Base-by-base conservation (phyloP, 2,797 vertebrate genomes). In the Knipowitschia caucasica region DNA sequence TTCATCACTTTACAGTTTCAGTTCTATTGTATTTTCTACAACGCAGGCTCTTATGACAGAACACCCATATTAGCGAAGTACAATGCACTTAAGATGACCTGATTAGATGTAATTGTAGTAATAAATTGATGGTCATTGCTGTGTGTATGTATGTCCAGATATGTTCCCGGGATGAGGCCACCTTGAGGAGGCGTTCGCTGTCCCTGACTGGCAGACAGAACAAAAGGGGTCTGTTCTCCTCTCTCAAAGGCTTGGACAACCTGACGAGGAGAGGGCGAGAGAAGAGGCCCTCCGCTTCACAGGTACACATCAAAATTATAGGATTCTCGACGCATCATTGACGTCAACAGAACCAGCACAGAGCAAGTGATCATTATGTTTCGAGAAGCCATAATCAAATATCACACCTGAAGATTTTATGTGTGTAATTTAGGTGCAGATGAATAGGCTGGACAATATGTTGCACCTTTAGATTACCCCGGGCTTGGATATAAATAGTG, bases 181-280 rank as follows among this genome's bases (percentile, higher is more conserved):
- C 91, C 9, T 84, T 94, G 53, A 88, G 94, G 73, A 93, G 93
- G 62, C 91, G 94, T 58, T 94, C 93, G 0, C 62, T 95, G 33
- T 95, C 94, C 15, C 71, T 94, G 66, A 92, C 88, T 0, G 89
- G 92, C 75, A 85, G 75, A n/a, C 85, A 87, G 21, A 85, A 88
- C 55, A 97, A 94, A 85, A 90, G 91, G 78, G 89, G 94, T 46
- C 87, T 97, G 6, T 97, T 96, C 86, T 95, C 94, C 20, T 96
- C 94, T 0, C 86, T 96, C 0, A 97, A 97, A 87, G 95, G 94
- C 36, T 88, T 96, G 55, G 94, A 96, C 78, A 94, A 93, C 10
- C 78, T 95, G 29, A 93, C 93, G 1, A 93, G 89, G 69, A 93
- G 85, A 64, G 91, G 90, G 14, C 91, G 92, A 53, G 93, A 95